Conservation (phyloP, 2,797 vertebrate genomes). For the Australoheros facetus region DNA sequence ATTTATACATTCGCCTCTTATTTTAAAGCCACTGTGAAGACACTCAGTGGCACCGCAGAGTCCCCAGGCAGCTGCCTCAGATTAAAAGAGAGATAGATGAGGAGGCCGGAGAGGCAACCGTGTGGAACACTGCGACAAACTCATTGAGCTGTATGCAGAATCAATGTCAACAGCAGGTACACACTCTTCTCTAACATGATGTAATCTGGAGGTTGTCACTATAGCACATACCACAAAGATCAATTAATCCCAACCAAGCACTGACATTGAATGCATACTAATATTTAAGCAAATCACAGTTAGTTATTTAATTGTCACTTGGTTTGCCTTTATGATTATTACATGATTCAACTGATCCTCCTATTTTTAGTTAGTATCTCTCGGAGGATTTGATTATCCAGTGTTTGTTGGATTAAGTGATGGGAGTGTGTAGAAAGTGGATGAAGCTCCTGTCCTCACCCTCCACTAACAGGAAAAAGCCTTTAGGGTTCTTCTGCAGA, state of each 20-base stretch:
- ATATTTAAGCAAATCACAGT: slow-evolving; percentile 1
- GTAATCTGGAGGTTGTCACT: not conserved
- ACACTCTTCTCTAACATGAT: not conserved
- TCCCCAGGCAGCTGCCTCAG: slow-evolving; percentile 59
- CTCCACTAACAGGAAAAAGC: slow-evolving; percentile 84
- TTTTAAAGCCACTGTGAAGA: slow-evolving; percentile 67
- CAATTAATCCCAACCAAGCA: not conserved
- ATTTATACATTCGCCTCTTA: slow-evolving; percentile 65
- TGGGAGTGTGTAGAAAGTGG: not conserved
- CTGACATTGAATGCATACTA: not conserved
- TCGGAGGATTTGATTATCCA: slow-evolving; percentile 20
- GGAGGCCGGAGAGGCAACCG: slow-evolving; percentile 32
- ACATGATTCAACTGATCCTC: slow-evolving; percentile 20
- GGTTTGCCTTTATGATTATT: not conserved
- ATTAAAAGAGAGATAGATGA: slow-evolving; percentile 63
- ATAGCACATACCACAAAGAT: not conserved
- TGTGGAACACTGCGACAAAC: slow-evolving; percentile 55
- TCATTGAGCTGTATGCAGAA: slow-evolving; percentile 55
- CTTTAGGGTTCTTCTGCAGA: slow-evolving; percentile 81
- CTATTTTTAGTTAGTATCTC: slow-evolving; percentile 30
- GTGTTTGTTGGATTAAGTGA: not conserved
- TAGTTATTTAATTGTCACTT: slow-evolving; percentile 1
- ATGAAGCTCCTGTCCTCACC: slow-evolving; percentile 64
- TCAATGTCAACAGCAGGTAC: slow-evolving; percentile 48
- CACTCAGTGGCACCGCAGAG: slow-evolving; percentile 24